Percentiles rank a stretch among this genome's conserved stretches.
These are phyloP conservation scores for Heliconius himera DNA, from an alignment of 1,140 invertebrate genomes.

Conservation along the genomic window DNA sequence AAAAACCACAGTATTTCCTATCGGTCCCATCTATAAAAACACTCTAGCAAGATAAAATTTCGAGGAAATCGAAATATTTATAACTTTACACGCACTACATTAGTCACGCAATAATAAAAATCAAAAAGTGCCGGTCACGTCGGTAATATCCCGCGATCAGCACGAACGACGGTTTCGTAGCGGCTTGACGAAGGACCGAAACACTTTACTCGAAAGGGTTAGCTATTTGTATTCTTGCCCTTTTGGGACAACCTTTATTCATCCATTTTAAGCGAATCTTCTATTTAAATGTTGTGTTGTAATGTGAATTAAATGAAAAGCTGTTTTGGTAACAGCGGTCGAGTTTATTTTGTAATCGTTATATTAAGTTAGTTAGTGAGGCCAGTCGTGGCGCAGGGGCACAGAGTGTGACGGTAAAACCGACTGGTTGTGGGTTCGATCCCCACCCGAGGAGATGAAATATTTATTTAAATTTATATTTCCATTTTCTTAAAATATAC, in stretches of 20 bases:
- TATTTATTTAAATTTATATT: too few relatives aligned
- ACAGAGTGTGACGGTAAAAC: too few relatives aligned
- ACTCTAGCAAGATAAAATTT: neutral
- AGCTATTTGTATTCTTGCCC: constrained; percentile 6
- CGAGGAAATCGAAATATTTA: neutral
- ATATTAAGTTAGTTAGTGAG: too few relatives aligned
- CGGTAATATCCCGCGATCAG: neutral
- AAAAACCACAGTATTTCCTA: neutral
- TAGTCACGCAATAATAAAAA: neutral
- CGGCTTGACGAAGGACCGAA: neutral
- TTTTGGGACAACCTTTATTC: constrained; percentile 6
- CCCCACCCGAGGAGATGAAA: too few relatives aligned
- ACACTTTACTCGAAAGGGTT: neutral
- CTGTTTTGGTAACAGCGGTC: too few relatives aligned
- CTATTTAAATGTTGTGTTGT: neutral
- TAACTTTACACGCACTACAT: neutral
- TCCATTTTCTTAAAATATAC: too few relatives aligned
- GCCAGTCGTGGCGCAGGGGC: too few relatives aligned
- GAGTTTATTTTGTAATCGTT: too few relatives aligned
- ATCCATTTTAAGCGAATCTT: neutral
- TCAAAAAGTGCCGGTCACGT: neutral
- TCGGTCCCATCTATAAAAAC: neutral
- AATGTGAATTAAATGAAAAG: neutral
- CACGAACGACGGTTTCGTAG: neutral
- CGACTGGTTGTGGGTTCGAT: too few relatives aligned